phyloP scores from a whole-genome alignment of 2,888 invertebrate genomes.

The Teleogryllus oceanicus region DNA sequence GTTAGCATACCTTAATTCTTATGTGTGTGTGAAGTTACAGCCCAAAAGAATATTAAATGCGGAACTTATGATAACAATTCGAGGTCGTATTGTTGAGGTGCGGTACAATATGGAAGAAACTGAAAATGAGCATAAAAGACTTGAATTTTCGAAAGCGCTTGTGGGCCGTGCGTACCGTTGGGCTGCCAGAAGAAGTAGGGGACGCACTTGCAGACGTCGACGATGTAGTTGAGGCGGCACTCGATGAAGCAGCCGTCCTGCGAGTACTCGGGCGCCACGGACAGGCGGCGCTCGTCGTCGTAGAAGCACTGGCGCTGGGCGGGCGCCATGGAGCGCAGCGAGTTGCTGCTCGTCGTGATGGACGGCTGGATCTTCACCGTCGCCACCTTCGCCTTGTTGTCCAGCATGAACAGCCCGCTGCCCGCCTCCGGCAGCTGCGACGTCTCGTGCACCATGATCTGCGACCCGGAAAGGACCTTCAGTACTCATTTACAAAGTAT shows the following conservation, averaged over 20 bases:
- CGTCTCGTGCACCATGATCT: conserved; percentile 19
- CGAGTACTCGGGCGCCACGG: conserved; percentile 38
- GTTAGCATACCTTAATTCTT: too few relatives aligned
- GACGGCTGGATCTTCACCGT: neutral
- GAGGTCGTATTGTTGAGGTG: too few relatives aligned
- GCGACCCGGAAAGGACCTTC: too few relatives aligned
- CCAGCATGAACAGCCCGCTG: conserved; percentile 3
- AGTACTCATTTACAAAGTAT: too few relatives aligned
- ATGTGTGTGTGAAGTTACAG: too few relatives aligned
- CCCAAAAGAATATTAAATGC: too few relatives aligned
- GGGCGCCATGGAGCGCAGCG: neutral
- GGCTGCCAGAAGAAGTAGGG: conserved; percentile 40
- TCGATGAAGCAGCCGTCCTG: conserved; percentile 41
- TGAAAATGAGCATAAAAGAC: too few relatives aligned
- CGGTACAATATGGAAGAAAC: too few relatives aligned
- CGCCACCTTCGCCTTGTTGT: neutral
- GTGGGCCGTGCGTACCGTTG: neutral
- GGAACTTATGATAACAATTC: too few relatives aligned
- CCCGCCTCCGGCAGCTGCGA: neutral
- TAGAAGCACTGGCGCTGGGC: neutral
- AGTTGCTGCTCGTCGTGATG: neutral
- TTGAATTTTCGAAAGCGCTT: too few relatives aligned
- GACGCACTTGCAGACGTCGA: conserved; percentile 39
- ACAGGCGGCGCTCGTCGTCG: conserved; percentile 28
- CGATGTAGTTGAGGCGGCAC: conserved; percentile 40